These are phyloP conservation scores for Oreohelix idahoensis DNA, from an alignment of 1,140 invertebrate genomes.

Conservation along the genomic window DNA sequence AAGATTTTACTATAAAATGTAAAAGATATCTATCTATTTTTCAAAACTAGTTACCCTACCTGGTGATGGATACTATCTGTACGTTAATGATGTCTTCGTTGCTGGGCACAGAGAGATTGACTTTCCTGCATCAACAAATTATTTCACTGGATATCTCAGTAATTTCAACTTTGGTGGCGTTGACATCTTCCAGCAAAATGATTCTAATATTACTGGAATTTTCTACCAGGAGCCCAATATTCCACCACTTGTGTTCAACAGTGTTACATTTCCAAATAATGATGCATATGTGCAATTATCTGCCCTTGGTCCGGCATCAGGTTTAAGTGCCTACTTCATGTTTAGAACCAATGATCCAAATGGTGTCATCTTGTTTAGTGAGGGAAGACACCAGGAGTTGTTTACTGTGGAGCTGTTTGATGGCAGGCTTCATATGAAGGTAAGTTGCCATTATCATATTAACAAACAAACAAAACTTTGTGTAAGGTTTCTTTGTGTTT, in stretches of 20 bases:
- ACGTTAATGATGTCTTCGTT: slow-evolving; percentile 48
- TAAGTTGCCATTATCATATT: not conserved
- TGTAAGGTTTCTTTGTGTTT: no score
- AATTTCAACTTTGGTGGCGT: slow-evolving; percentile 58
- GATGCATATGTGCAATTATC: slow-evolving; percentile 55
- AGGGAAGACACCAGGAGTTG: slow-evolving; percentile 93
- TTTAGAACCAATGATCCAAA: slow-evolving; percentile 78
- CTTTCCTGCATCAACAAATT: not conserved
- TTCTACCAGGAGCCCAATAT: slow-evolving; percentile 1
- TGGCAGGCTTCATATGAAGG: slow-evolving; percentile 66
- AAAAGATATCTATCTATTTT: not conserved
- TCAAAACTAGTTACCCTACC: slow-evolving; percentile 50
- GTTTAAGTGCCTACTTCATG: slow-evolving; percentile 59
- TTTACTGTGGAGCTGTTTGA: slow-evolving; percentile 88
- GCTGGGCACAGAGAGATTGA: slow-evolving; percentile 36
- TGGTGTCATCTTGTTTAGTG: slow-evolving; percentile 92
- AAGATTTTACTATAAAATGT: not conserved
- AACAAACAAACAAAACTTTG: no score
- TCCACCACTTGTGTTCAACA: slow-evolving; percentile 53
- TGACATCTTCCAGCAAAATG: slow-evolving; percentile 49
- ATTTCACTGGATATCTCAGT: slow-evolving; percentile 63
- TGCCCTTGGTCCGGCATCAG: slow-evolving; percentile 42
- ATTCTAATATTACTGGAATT: not conserved
- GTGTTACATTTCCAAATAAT: slow-evolving; percentile 56
- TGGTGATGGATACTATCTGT: slow-evolving; percentile 39